A percentile compares a stretch with the other conserved stretches of the same genome.
Evolutionary conservation across 1,140 invertebrate genomes (phyloP).

Genomic region (Apis florea): DNA sequence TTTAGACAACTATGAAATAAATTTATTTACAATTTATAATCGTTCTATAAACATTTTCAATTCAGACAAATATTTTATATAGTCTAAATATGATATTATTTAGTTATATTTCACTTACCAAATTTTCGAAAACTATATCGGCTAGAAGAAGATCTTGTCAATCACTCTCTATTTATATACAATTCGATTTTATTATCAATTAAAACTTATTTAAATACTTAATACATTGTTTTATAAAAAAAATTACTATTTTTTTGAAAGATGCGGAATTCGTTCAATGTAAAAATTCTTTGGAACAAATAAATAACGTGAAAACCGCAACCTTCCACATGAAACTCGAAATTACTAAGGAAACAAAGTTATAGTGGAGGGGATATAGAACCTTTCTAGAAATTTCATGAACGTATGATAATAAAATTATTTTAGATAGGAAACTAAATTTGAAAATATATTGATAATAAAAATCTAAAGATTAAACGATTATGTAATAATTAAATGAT

Average conservation of each 20-base stretch:
- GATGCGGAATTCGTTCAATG: background rate
- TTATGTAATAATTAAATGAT: background rate
- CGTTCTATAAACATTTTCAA: background rate
- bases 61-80: background rate
- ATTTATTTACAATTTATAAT: background rate
- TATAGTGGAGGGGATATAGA: background rate
- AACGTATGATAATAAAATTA: background rate
- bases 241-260: background rate
- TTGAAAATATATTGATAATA: background rate
- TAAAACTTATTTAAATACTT: background rate
- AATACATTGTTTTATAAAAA: background rate
- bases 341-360: conserved; percentile 42
- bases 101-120: conserved; percentile 17
- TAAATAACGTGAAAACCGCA: conserved; percentile 8
- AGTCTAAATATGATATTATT: background rate
- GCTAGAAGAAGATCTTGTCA: background rate
- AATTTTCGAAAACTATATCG: background rate
- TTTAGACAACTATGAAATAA: background rate
- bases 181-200: background rate
- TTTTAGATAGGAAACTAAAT: conserved; percentile 15
- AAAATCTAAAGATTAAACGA: background rate
- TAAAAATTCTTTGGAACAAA: background rate
- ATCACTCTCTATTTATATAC: background rate
- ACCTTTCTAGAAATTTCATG: conserved; percentile 42
- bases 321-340: conserved; percentile 2